Base-by-base conservation (phyloP, 2,113 vertebrate genomes). In the Puffinus mauretanicus region DNA sequence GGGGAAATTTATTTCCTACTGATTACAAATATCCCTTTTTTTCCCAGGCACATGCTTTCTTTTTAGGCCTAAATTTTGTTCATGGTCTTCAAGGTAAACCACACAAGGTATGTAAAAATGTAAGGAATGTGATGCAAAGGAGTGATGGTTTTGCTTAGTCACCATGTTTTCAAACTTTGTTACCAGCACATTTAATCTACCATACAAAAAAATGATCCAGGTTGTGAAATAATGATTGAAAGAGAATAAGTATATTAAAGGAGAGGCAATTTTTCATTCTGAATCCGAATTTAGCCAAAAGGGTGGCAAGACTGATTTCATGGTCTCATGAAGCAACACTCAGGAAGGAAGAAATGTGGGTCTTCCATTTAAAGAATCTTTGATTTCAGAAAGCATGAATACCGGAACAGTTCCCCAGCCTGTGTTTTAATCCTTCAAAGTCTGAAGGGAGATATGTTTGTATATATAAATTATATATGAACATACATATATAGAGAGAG, bases 201-300 rank as follows among this genome's bases (percentile, higher is more conserved):
- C 69, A 78, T 51, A 62, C 1, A 67, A 94, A 57, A 61, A 95
- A 93, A 86, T 51, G 1, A 67, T 86, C 49, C 71, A 73, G 7
- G 14, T 32, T 55, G 7, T 81, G 96, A 94, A 87, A 95, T 40
- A 61, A 65, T 75, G 42, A 70, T 81, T 93, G 70, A 82, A 96
- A 96, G 42, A 42, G 77, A 97, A 93, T 79, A 89, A 81, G 58
- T 42, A 62, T 86, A 92, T 51, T 94, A 92, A 5, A 90, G 22
- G 30, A 86, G 54, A 94, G 29, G 64, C 62, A 84, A 81, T 69
- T 77, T 95, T 96, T 96, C 81, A 88, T 97, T 97, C 93, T 58
- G 49, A 72, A 91, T 65, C 71, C 52, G 87, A 94, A 94, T 86
- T 81, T 81, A 96, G 27, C 64, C 79, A 79, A 85, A 83, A 91